These are phyloP conservation scores for Medauroidea extradentata DNA, from an alignment of 1,140 invertebrate genomes.

Conservation along the genomic window DNA sequence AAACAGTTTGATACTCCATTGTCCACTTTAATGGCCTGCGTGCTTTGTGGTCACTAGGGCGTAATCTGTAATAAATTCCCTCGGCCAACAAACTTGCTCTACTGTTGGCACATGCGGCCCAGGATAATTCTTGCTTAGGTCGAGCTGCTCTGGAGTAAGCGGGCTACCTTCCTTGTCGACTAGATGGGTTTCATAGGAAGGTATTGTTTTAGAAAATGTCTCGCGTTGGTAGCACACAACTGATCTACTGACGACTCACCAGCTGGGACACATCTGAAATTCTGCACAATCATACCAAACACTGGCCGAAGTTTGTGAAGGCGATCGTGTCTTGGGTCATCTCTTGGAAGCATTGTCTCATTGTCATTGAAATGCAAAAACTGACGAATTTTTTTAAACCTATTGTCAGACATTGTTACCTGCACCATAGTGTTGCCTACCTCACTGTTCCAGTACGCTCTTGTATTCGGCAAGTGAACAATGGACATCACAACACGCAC, in stretches of 20 bases:
- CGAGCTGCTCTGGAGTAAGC: too few relatives aligned
- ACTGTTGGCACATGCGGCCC: too few relatives aligned
- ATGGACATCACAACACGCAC: neutral
- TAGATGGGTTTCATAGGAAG: conserved; percentile 36
- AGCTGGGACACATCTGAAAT: conserved; percentile 20
- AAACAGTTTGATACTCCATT: too few relatives aligned
- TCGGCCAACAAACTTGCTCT: too few relatives aligned
- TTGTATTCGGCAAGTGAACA: conserved; percentile 1
- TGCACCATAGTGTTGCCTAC: neutral
- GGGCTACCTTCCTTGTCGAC: too few relatives aligned
- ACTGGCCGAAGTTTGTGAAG: conserved; percentile 28
- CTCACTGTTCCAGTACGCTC: conserved; percentile 10
- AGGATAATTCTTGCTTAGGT: too few relatives aligned
- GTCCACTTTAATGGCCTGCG: too few relatives aligned
- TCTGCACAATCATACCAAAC: conserved; percentile 15
- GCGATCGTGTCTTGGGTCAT: conserved; percentile 18
- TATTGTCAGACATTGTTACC: conserved; percentile 33
- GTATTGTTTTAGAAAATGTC: conserved; percentile 34
- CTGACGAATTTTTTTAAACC: conserved; percentile 34
- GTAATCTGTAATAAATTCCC: too few relatives aligned
- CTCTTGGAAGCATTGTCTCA: conserved; percentile 19
- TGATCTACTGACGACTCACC: conserved; percentile 35
- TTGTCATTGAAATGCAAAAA: conserved; percentile 36
- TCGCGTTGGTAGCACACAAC: conserved; percentile 34
- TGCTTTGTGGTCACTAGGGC: too few relatives aligned